These are phyloP conservation scores for Calypte anna DNA, from an alignment of 2,113 vertebrate species.

Conservation along the genomic window DNA sequence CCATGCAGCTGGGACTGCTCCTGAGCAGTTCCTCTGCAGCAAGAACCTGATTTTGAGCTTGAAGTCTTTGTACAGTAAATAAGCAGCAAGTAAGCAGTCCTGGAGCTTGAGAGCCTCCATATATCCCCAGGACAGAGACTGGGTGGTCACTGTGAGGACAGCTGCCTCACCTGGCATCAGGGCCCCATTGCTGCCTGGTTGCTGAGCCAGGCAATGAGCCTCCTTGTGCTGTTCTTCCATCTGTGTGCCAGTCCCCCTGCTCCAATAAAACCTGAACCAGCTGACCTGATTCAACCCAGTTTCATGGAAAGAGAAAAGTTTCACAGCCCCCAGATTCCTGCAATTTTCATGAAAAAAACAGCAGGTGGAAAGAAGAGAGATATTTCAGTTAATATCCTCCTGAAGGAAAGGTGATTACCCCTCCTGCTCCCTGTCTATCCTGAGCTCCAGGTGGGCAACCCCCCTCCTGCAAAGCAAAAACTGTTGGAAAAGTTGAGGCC, in stretches of 20 bases:
- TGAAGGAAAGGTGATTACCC: slow-evolving; percentile 16
- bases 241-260: neutral
- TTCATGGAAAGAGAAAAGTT: neutral
- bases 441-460: slow-evolving; percentile 8
- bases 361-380: slow-evolving; percentile 5
- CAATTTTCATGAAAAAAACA: neutral
- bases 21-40: neutral
- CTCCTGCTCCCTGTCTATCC: slow-evolving; percentile 9
- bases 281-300: neutral
- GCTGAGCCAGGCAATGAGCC: neutral
- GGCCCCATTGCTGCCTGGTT: neutral
- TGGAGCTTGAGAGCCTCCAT: neutral
- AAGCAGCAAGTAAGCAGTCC: neutral
- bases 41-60: neutral
- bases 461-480: neutral
- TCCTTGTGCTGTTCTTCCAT: neutral
- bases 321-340: neutral
- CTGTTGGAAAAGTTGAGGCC: neutral
- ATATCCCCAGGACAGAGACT: neutral
- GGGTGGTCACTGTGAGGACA: accelerated
- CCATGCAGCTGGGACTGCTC: neutral
- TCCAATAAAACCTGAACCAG: neutral
- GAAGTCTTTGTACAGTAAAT: neutral
- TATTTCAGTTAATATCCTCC: slow-evolving; percentile 9
- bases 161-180: neutral